phyloP scores from a whole-genome alignment of 2,797 vertebrate genomes.

The Petrocephalus schoutedeni region DNA sequence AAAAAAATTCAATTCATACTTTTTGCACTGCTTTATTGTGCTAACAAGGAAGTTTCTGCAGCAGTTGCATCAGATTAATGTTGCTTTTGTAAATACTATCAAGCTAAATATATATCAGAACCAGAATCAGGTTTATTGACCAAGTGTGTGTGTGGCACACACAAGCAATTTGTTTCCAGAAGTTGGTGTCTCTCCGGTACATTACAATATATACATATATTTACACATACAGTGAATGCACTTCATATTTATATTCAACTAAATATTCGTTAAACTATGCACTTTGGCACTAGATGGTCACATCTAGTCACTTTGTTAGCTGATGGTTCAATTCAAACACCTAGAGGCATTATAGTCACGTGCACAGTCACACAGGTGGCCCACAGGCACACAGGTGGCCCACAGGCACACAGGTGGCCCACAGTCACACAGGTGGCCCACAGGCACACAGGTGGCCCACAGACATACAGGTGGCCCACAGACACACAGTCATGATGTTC shows the following conservation, averaged over 20 bases:
- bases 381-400: too few species aligned
- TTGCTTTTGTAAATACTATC: background rate
- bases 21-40: background rate
- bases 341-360: background rate
- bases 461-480: background rate
- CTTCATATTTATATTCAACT: background rate
- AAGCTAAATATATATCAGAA: background rate
- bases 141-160: too few species aligned
- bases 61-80: background rate
- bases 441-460: too few species aligned
- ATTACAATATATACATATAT: too few species aligned
- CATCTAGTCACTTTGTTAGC: background rate
- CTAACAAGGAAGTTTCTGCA: background rate
- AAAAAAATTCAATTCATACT: background rate
- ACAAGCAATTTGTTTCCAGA: too few species aligned
- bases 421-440: background rate
- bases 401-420: background rate
- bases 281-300: background rate
- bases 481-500: background rate
- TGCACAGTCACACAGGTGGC: too few species aligned
- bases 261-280: background rate
- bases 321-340: background rate
- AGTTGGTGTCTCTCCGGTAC: too few species aligned
- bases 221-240: background rate
- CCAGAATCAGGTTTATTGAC: too few species aligned